A percentile compares a stretch with the other conserved stretches of the same genome.
These are phyloP conservation scores for Sebastes steindachneri DNA, from an alignment of 2,797 vertebrate species.

Conservation along the genomic window DNA sequence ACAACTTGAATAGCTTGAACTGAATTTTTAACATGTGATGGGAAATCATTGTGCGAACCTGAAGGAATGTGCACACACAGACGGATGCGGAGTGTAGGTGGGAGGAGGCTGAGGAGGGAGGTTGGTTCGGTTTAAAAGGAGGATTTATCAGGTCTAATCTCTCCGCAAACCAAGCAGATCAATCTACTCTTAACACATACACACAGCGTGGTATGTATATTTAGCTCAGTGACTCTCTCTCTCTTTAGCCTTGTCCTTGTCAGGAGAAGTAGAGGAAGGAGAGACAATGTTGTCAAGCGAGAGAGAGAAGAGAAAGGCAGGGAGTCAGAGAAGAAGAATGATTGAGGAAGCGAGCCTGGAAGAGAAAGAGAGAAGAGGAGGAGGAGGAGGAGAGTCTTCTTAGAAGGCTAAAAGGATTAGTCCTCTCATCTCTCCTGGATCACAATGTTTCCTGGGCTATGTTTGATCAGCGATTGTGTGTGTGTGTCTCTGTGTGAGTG, in stretches of 20 bases:
- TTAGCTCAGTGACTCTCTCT: constrained; percentile 63
- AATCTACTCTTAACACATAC: constrained; percentile 46
- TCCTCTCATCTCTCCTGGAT: constrained; percentile 86
- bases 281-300: constrained; percentile 51
- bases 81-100: constrained; percentile 28
- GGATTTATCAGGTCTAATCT: constrained; percentile 76
- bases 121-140: constrained; percentile 42
- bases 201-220: constrained; percentile 59
- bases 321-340: constrained; percentile 29
- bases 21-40: not conserved
- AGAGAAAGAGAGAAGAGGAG: constrained; percentile 54
- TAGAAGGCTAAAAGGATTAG: constrained; percentile 90
- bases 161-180: constrained; percentile 61
- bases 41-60: not conserved
- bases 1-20: not conserved
- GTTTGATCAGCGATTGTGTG: constrained; percentile 66
- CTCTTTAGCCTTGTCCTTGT: constrained; percentile 23
- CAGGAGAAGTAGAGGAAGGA: constrained; percentile 35
- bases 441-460: constrained; percentile 76
- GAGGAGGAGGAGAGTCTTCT: constrained; percentile 84
- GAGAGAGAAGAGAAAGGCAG: constrained; percentile 12
- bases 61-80: constrained; percentile 21
- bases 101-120: constrained; percentile 38
- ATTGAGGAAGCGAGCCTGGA: constrained; percentile 48
- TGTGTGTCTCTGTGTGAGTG: constrained; percentile 22